Percentiles rank a stretch among this genome's conserved stretches.
phyloP scores from a whole-genome alignment of 2,113 vertebrate species.

The Actenoides hombroni region DNA sequence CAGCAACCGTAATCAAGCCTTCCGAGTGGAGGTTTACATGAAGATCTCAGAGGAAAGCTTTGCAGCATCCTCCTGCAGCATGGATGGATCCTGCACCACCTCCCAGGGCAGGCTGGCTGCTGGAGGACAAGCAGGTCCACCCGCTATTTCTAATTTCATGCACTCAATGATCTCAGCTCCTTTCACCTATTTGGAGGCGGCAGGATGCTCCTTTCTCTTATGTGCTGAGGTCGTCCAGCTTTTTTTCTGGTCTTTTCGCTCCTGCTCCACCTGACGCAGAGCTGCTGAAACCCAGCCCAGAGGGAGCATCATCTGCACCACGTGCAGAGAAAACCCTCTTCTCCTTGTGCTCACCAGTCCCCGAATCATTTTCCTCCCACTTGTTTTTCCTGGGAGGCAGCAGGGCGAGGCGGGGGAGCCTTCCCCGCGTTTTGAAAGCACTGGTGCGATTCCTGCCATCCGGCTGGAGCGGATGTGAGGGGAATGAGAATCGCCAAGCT shows the following conservation, averaged over 20 bases:
- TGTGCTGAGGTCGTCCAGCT: not conserved
- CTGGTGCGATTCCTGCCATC: not conserved
- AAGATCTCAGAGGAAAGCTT: not conserved
- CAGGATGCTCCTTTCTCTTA: not conserved
- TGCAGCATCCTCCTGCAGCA: not conserved
- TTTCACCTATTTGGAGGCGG: fast-evolving
- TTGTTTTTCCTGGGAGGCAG: not conserved
- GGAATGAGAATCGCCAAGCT: not conserved
- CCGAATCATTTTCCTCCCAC: not conserved
- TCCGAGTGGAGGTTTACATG: not conserved
- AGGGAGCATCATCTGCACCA: not conserved
- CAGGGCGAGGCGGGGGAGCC: not conserved
- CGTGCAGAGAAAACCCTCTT: not conserved
- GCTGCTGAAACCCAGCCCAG: not conserved
- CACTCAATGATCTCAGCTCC: fast-evolving
- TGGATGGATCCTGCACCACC: not conserved
- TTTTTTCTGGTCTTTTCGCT: too few species aligned
- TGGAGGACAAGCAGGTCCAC: not conserved
- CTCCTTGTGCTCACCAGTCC: not conserved
- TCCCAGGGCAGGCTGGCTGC: not conserved
- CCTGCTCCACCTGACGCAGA: not conserved
- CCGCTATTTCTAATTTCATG: not conserved
- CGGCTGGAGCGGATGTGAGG: not conserved
- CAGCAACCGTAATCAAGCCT: not conserved
- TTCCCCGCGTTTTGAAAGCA: fast-evolving